Evolutionary conservation across 2,113 vertebrate species (phyloP).

Genomic region (Epinephelus moara): DNA sequence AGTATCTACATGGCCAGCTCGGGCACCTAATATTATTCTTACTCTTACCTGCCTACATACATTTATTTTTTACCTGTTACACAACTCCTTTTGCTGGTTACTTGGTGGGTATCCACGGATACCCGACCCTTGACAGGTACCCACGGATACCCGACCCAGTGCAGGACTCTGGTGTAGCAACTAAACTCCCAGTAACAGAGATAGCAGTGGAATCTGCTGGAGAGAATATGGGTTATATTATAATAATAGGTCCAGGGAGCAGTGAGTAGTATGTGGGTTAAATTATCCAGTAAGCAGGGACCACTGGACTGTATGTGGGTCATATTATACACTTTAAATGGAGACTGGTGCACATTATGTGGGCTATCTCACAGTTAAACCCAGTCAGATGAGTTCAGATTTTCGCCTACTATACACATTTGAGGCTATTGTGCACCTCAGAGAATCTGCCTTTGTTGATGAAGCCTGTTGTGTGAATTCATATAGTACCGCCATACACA

Average conservation of each 20-base stretch:
- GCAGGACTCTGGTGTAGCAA: not conserved
- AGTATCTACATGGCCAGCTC: too few relatives aligned
- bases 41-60: too few relatives aligned
- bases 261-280: slow-evolving; percentile 48
- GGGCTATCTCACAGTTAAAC: slow-evolving; percentile 21
- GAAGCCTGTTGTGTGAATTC: slow-evolving; percentile 56
- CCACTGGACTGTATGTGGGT: slow-evolving; percentile 50
- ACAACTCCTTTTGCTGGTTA: too few relatives aligned
- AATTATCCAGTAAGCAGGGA: slow-evolving; percentile 45
- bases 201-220: slow-evolving; percentile 2
- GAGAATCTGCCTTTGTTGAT: slow-evolving; percentile 44
- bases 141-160: too few relatives aligned
- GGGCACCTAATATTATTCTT: too few relatives aligned
- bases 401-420: not conserved
- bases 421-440: not conserved
- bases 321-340: slow-evolving; percentile 48
- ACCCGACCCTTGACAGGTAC: too few relatives aligned
- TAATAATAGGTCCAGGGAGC: slow-evolving; percentile 42
- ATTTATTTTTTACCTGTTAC: too few relatives aligned
- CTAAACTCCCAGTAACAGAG: slow-evolving; percentile 14
- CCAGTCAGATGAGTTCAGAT: slow-evolving; percentile 36
- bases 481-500: slow-evolving; percentile 12
- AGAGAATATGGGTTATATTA: slow-evolving; percentile 52
- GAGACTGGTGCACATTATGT: slow-evolving; percentile 35
- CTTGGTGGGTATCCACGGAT: too few relatives aligned